Evolutionary conservation across 2,797 vertebrate species (phyloP), one percentile per base, ranked within the genome.

Genomic region (Glyptemys insculpta): DNA sequence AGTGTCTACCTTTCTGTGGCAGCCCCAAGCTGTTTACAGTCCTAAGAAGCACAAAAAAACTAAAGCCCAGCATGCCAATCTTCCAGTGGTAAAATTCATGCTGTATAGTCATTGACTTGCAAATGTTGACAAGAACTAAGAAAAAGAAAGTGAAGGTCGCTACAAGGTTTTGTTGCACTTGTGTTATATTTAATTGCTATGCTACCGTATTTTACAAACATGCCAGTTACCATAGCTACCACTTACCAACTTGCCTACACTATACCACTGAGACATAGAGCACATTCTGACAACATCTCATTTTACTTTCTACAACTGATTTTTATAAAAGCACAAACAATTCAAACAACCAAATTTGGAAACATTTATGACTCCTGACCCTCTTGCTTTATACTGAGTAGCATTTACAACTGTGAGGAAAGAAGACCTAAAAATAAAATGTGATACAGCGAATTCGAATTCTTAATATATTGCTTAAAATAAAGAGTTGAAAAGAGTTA

Each of bases 11-110:
- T 91, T 74, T 80, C 21, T 44, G 29, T 85, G 68, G 57, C 44
- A 92, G 91, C 74, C 91, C 83, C 78, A 79, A 93, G 83, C 94
- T 92, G 87, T 94, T 52, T 83, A 83, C 44, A 78, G 54, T 37
- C 85, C 34, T 25, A 78, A 86, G 50, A 93, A 59, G 54, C 74
- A 72, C 52, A 78, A 41, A 88, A 37, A 21, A 52, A 59, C 50
- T 4, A 44, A 83, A 52, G 57, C 11, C 44, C 53, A 41, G 50
- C 34, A 50, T 37, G 25, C 29, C 47, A 52, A 21, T n/a, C 81
- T 82, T 65, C 50, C 21, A 49, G 41, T 9, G 56, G 29, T 81
- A 49, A 11, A 49, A 86, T 89, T 89, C 37, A 56, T 49, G 72
- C 56, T 49, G 87, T 14, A 34, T 59, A 56, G 25, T 81, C 56